Evolutionary conservation across 2,888 invertebrate species (phyloP), one percentile per base, ranked within the genome.

Genomic region (Pseudococcus longispinus): DNA sequence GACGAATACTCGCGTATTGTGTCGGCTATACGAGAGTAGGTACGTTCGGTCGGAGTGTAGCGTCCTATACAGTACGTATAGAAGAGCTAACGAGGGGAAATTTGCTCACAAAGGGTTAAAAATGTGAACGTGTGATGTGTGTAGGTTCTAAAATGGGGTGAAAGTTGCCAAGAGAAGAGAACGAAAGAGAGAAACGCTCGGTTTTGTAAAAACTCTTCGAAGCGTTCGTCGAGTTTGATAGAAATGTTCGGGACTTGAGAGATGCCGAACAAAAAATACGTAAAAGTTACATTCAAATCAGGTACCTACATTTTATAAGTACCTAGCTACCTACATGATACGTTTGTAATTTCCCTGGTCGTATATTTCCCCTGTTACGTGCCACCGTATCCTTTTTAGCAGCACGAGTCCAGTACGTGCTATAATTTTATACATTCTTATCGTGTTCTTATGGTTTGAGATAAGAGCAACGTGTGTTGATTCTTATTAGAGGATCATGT

Each of bases 61-160:
- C 46, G 46, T 46, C 46, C 46, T 46, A 37, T 37, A 37, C 37
- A 55, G n/a, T 8, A 20, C 55, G 5, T 55, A n/a, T 4, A 18
- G 18, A 55, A n/a, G 55, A 55, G 3, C 55, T 8, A 37, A n/a
- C 18, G n/a, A 55, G 55, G 55, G 55, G n/a, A 55, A 55, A 55
- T 55, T 55, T 8, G 55, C 55, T 55, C 55, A 55, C 55, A 55
- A 37, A 55, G 55, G 55, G 55, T 55, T 55, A n/a, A 55, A 55
- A 55, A 55, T 55, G 55, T n/a, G 55, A 55, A 55, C 55, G 55
- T 55, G 55, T n/a, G n/a, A n/a, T 55, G 55, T 55, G 55, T 55
- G 8, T 55, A 55, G 55, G 15, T 37, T 37, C 18, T 55, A n/a
- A n/a, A 55, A n/a, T 55, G 15, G 55, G 55, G 55, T 55, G 55